Evolutionary conservation across 2,797 vertebrate species (phyloP).

Genomic region (Myotis vivesi): DNA sequence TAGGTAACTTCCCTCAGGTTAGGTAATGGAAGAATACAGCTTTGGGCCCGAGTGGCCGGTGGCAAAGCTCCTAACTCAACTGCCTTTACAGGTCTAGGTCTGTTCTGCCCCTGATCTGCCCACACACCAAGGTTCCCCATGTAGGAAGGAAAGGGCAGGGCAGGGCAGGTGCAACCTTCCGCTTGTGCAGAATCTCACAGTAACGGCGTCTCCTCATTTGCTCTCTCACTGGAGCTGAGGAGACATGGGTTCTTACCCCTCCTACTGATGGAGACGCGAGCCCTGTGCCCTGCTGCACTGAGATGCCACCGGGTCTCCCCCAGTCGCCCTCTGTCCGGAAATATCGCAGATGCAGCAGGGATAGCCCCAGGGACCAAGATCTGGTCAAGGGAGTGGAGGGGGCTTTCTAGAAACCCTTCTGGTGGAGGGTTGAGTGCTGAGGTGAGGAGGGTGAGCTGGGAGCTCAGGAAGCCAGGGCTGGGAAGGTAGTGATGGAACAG

Average conservation of each 20-base stretch:
- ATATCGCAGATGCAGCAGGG: background rate
- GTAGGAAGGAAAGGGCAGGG: background rate
- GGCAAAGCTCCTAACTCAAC: background rate
- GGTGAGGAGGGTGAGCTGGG: background rate
- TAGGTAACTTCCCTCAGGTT: background rate
- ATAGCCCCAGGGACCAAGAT: background rate
- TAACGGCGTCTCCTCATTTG: fast-evolving
- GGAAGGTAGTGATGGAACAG: background rate
- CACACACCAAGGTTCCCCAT: background rate
- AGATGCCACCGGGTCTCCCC: background rate
- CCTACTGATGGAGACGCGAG: background rate
- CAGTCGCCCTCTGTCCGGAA: background rate
- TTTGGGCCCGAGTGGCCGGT: background rate
- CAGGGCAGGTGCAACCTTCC: background rate
- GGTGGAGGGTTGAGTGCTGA: background rate
- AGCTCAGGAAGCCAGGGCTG: background rate
- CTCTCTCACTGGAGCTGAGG: background rate
- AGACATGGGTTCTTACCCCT: background rate
- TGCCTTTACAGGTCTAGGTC: background rate
- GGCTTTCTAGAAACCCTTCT: background rate
- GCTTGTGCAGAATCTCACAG: fast-evolving
- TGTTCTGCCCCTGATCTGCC: background rate
- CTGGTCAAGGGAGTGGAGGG: background rate
- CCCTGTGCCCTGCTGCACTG: background rate
- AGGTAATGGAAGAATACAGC: background rate